Conservation (phyloP, 2,888 invertebrate genomes). For the Drosophila dives region DNA sequence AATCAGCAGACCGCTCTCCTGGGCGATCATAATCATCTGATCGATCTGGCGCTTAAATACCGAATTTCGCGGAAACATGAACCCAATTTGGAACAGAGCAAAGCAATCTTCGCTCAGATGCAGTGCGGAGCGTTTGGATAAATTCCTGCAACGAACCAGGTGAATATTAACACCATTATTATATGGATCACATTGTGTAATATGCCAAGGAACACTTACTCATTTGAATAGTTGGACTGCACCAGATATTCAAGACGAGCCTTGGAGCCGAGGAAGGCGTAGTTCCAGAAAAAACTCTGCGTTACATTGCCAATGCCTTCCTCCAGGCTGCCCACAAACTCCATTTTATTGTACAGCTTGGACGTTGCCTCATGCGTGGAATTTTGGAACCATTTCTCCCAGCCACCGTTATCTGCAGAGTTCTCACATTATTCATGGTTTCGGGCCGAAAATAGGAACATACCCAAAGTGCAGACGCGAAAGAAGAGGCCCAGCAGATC, state of each 20-base stretch:
- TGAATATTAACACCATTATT: not conserved
- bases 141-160: conserved; percentile 73
- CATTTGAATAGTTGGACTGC: conserved; percentile 89
- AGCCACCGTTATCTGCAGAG: conserved; percentile 89
- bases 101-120: conserved; percentile 92
- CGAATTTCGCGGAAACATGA: conserved; percentile 88
- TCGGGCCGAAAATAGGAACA: conserved; percentile 4
- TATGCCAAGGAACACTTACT: conserved; percentile 83
- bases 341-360: conserved; percentile 88
- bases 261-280: conserved; percentile 91
- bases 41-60: conserved; percentile 88
- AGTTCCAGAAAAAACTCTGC: conserved; percentile 91
- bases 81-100: conserved; percentile 89
- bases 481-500: conserved; percentile 89
- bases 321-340: conserved; percentile 88
- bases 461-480: conserved; percentile 90
- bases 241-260: conserved; percentile 90
- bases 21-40: conserved; percentile 87
- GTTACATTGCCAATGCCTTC: conserved; percentile 91
- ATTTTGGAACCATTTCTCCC: conserved; percentile 90
- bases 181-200: not conserved
- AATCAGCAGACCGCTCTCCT: conserved; percentile 89
- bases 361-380: conserved; percentile 88
- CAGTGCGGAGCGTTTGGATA: conserved; percentile 87
- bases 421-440: not conserved